Evolutionary conservation across 2,113 vertebrate species (phyloP).

Genomic region (Melierax canorus): DNA sequence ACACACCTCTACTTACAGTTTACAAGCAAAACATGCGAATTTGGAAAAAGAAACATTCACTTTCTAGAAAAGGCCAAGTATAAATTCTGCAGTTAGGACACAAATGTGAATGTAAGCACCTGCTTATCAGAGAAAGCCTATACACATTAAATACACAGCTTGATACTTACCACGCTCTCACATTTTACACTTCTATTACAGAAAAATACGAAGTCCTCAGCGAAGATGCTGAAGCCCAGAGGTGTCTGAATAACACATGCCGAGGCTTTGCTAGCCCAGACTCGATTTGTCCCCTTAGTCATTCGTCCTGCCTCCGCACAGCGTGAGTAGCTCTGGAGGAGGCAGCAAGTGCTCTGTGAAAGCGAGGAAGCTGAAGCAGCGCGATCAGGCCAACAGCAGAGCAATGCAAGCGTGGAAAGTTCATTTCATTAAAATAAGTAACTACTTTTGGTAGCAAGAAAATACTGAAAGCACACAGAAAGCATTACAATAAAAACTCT

Average conservation of each 20-base stretch:
- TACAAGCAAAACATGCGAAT: background rate
- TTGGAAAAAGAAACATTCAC: background rate
- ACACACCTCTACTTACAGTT: background rate
- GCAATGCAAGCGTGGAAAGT: accelerated
- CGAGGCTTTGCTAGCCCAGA: background rate
- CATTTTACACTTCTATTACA: background rate
- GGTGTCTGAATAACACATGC: background rate
- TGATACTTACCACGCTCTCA: background rate
- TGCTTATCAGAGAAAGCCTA: background rate
- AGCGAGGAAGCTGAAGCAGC: accelerated
- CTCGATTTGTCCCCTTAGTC: background rate
- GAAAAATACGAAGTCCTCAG: background rate
- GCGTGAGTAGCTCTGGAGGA: background rate
- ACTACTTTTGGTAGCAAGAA: background rate
- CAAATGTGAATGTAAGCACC: background rate
- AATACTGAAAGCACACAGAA: background rate
- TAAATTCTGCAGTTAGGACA: background rate
- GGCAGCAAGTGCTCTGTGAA: background rate
- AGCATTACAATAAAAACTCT: background rate
- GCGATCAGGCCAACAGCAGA: accelerated
- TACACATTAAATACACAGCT: background rate
- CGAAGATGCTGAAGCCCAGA: background rate
- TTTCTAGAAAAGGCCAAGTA: background rate
- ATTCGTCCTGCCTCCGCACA: background rate
- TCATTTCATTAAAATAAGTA: background rate